phyloP scores from a whole-genome alignment of 1,140 invertebrate species.

The Diachasma alloeum region DNA sequence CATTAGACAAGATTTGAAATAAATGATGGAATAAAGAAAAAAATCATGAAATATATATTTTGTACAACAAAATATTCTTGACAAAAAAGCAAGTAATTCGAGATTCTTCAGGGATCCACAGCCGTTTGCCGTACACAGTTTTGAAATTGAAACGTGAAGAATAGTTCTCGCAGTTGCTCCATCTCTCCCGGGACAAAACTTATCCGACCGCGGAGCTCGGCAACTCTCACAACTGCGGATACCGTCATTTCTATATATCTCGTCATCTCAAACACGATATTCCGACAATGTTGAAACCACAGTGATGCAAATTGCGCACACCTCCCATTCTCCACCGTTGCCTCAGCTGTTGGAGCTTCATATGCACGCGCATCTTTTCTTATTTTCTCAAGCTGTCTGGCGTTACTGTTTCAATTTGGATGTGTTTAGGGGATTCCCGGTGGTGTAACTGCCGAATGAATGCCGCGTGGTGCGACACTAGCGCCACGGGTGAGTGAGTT shows the following conservation, averaged over 20 bases:
- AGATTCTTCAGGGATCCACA: background rate
- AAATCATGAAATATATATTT: too few relatives aligned
- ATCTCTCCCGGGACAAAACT: background rate
- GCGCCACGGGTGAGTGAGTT: too few relatives aligned
- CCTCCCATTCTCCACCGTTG: background rate
- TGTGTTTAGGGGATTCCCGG: too few relatives aligned
- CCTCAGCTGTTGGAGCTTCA: too few relatives aligned
- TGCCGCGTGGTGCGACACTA: too few relatives aligned
- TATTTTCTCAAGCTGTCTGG: too few relatives aligned
- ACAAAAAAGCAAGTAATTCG: background rate
- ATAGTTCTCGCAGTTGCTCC: background rate
- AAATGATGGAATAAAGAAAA: too few relatives aligned
- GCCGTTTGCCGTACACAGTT: background rate
- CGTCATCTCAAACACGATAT: slow-evolving; percentile 34
- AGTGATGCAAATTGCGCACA: slow-evolving; percentile 34
- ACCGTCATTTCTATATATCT: background rate
- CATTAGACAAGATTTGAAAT: too few relatives aligned
- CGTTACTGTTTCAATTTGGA: too few relatives aligned
- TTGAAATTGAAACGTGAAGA: slow-evolving; percentile 4
- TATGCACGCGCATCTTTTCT: too few relatives aligned
- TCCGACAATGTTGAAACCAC: slow-evolving; percentile 34
- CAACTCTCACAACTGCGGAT: background rate
- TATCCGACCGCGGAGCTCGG: background rate
- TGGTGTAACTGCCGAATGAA: too few relatives aligned
- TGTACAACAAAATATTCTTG: background rate